Conservation (phyloP, 2,113 vertebrate species). For the Hemiprocne comata region DNA sequence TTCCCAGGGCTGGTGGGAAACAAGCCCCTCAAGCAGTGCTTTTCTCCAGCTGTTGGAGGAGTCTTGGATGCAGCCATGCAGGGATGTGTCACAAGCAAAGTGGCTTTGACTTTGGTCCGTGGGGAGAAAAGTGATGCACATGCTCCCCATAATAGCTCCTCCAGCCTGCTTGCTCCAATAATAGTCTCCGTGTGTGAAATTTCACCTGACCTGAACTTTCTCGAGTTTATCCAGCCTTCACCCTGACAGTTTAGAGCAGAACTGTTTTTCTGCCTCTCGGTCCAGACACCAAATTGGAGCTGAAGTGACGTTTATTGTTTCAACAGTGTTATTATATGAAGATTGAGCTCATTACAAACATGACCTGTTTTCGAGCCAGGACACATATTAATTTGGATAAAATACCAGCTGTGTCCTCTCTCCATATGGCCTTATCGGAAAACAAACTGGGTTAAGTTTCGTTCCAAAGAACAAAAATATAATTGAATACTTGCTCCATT, state of each 20-base stretch:
- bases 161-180: neutral
- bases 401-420: constrained; percentile 39
- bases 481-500: neutral
- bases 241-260: neutral
- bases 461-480: constrained; percentile 12
- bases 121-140: neutral
- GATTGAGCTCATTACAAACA: constrained; percentile 49
- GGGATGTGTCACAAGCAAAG: neutral
- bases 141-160: neutral
- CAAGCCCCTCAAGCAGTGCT: neutral
- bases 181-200: neutral
- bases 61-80: neutral
- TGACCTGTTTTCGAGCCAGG: neutral
- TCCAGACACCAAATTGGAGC: constrained; percentile 43
- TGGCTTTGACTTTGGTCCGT: neutral
- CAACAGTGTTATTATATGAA: constrained; percentile 13
- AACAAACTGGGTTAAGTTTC: constrained; percentile 25
- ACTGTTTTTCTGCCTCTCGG: neutral
- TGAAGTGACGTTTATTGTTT: constrained; percentile 46
- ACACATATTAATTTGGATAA: constrained; percentile 44
- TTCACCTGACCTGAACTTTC: constrained; percentile 52
- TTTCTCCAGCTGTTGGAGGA: neutral
- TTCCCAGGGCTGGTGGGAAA: neutral
- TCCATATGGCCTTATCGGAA: constrained; percentile 24
- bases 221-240: neutral